Evolutionary conservation across 1,140 invertebrate species (phyloP).

Genomic region (Vollenhovia emeryi): DNA sequence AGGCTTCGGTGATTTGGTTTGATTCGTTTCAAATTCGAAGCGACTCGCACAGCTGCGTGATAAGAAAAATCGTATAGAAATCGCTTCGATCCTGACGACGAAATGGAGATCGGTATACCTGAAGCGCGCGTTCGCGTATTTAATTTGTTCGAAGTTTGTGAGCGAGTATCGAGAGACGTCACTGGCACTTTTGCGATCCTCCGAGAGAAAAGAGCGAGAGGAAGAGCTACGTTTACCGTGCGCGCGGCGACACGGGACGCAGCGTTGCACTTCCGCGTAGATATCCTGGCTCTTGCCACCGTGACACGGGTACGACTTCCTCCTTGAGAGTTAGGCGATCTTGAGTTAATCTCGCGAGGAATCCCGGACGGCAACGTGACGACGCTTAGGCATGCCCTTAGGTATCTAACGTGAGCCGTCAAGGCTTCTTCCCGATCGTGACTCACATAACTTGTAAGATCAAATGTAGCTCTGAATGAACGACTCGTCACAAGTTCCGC

Average conservation of each 20-base stretch:
- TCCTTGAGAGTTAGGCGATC: constrained; percentile 62
- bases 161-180: not conserved
- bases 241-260: constrained; percentile 67
- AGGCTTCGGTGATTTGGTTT: too few relatives aligned
- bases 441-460: not conserved
- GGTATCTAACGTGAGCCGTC: constrained; percentile 3
- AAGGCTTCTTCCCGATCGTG: not conserved
- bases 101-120: not conserved
- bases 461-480: not conserved
- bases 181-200: not conserved
- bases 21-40: too few relatives aligned
- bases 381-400: constrained; percentile 31
- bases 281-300: constrained; percentile 62
- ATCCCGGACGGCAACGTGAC: constrained; percentile 36
- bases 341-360: constrained; percentile 52
- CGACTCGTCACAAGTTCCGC: not conserved
- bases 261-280: constrained; percentile 72
- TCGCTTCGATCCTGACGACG: not conserved
- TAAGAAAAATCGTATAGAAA: not conserved
- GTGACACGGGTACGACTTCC: constrained; percentile 64
- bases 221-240: constrained; percentile 64
- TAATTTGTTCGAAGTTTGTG: constrained; percentile 6
- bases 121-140: too few relatives aligned
- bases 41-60: too few relatives aligned
- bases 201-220: constrained; percentile 59